Percentiles rank a stretch among this genome's conserved stretches.
Evolutionary conservation across 1,140 invertebrate genomes (phyloP).

Genomic region (Aphelinus atriplicis): DNA sequence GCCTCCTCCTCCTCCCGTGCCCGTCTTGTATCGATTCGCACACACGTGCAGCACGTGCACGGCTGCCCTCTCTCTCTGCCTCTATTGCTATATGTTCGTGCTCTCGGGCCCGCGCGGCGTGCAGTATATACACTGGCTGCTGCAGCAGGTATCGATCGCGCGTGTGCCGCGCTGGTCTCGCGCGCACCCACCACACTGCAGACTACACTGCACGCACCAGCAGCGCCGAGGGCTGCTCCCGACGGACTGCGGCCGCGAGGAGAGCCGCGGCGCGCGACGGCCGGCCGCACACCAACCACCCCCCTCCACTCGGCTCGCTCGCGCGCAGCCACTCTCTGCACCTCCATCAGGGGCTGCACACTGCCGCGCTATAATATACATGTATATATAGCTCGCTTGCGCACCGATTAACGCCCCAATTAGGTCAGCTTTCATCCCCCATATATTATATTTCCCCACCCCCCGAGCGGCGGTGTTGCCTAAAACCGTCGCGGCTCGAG

Average conservation of each 20-base stretch:
- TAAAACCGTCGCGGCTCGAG: too few relatives aligned
- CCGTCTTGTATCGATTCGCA: neutral
- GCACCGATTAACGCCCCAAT: too few relatives aligned
- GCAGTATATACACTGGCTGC: too few relatives aligned
- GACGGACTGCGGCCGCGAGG: constrained; percentile 13
- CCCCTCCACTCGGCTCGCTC: constrained; percentile 24
- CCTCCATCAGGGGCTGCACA: constrained; percentile 1
- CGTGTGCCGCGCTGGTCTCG: constrained; percentile 20
- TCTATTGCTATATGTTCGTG: too few relatives aligned
- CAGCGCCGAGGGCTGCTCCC: constrained; percentile 20
- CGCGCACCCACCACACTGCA: constrained; percentile 15
- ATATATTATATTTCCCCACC: too few relatives aligned
- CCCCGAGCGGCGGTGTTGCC: too few relatives aligned
- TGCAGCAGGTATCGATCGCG: too few relatives aligned
- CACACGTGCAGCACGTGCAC: neutral
- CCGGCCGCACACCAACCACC: constrained; percentile 17
- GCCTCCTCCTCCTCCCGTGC: neutral
- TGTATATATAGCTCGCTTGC: too few relatives aligned
- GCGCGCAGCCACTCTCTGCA: constrained; percentile 19
- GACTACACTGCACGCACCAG: constrained; percentile 23
- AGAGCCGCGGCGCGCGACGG: neutral
- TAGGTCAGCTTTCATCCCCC: too few relatives aligned
- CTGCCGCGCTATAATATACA: too few relatives aligned
- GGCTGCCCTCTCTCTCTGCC: neutral
- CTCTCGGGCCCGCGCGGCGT: neutral